Base-by-base conservation (phyloP, 2,113 vertebrate species). In the Ciconia maguari region DNA sequence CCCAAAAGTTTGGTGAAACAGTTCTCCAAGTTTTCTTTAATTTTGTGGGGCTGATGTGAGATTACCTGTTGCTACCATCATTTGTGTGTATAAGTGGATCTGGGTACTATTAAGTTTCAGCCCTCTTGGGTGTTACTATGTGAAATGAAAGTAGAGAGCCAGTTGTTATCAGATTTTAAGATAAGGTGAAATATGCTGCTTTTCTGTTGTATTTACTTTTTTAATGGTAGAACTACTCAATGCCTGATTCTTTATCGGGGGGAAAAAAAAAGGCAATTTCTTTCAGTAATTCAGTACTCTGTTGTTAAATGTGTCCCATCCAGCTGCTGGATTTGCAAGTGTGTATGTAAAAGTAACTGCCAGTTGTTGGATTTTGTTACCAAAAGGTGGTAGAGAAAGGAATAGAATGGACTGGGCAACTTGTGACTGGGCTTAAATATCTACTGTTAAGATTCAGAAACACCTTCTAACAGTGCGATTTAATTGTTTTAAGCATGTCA, bases 1-100 rank as follows among this genome's bases (percentile, higher is more conserved):
- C 68, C 29, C 44, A 51, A 16, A 21, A 24, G 8, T 44, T 52
- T 34, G 49, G 17, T 60, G 74, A 61, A 70, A 20, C 68, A 61
- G 11, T 19, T 85, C 13, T 65, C 18, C 12, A 21, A 8, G 41
- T 64, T 48, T 38, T 34, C 34, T 52, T 72, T 36, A 6, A 24
- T 19, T 41, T 62, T 1, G 0, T 46, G 34, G 27, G 19, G 32
- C 36, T 66, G 34, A n/a, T 0, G 0, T 13, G 55, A 66, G 21
- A 30, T 44, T 41, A 54, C 30, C 32, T 82, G n/a, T 49, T 44
- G 48, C 24, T n/a, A 2, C 64, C 66, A 2, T 57, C 18, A 18
- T 9, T 86, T 70, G 10, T 54, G 15, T 26, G 4, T 22, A 1
- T 34, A 20, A 44, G 18, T 26, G 38, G n/a, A 22, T 62, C 44